Base-by-base conservation (phyloP, 2,113 vertebrate genomes). In the Cinclus mexicanus region DNA sequence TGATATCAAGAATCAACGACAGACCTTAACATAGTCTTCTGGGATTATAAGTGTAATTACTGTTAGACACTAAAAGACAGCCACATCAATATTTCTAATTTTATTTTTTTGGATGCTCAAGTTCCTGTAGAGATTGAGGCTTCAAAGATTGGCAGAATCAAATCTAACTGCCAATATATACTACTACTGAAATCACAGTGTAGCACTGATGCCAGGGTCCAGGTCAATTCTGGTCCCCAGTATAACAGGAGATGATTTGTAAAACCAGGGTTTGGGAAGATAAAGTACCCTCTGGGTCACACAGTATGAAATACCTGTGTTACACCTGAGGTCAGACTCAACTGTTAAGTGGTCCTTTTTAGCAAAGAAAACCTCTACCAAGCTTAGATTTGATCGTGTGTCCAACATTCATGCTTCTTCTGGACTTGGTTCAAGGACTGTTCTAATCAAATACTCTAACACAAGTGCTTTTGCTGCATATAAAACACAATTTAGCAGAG, bases 311-410 rank as follows among this genome's bases (percentile, higher is more conserved):
- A 63, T 17, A 56, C 13, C 21, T 29, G 2, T 47, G 25, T 65
- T 65, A 74, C 21, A 60, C 25, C 14, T 41, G 15, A 69, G n/a
- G 37, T 77, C 68, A 74, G n/a, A n/a, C 35, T 44, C 0, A 0
- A 56, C 5, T 47, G 23, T 46, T 83, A 37, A 57, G 29, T 49
- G 12, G 28, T 42, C 8, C 35, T 72, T 81, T 86, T 68, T 53
- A 83, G 13, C 25, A 37, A 56, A 52, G 67, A 77, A 83, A 80
- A 89, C 8, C 11, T 52, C 44, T 69, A 11, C 28, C 0, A 1
- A 65, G 50, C 24, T 53, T 83, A 83, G 35, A 67, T 42, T 78
- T 69, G 17, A 21, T 89, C 0, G 0, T 4, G 13, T 42, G 29
- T 61, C 56, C 35, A 59, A 33, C 49, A 83, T 39, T 50, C 42